Percentiles rank a stretch among this genome's conserved stretches.
These are phyloP conservation scores for Hemicrepidius hirtus DNA, from an alignment of 2,888 invertebrate genomes.

Conservation along the genomic window DNA sequence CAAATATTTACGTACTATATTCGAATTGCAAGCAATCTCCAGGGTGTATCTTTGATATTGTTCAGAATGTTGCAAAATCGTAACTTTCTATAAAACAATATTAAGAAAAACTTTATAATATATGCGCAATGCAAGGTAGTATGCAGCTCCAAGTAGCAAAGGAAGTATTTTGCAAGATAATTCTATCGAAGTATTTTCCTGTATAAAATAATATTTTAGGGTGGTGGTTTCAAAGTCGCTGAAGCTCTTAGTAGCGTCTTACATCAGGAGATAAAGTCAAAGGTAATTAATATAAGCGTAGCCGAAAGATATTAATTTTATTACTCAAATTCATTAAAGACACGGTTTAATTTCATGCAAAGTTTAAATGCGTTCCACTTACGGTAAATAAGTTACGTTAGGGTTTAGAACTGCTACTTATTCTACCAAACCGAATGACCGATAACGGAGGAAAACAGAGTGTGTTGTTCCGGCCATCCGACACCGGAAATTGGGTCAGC, in stretches of 20 bases:
- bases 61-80: constrained; percentile 8
- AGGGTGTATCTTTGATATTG: constrained; percentile 17
- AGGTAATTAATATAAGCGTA: constrained; percentile 32
- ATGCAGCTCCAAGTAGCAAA: not conserved
- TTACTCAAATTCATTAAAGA: constrained; percentile 41
- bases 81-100: not conserved
- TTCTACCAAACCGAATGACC: constrained; percentile 59
- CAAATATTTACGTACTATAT: constrained; percentile 10
- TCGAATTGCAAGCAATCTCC: constrained; percentile 13
- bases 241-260: constrained; percentile 11
- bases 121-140: constrained; percentile 23
- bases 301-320: constrained; percentile 35
- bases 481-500: constrained; percentile 69
- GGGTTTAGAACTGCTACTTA: constrained; percentile 43
- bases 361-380: constrained; percentile 40
- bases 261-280: constrained; percentile 22
- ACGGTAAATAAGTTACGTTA: constrained; percentile 43
- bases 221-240: not conserved
- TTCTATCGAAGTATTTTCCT: not conserved
- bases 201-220: not conserved
- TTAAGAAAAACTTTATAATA: constrained; percentile 5
- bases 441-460: constrained; percentile 65
- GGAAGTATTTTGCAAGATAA: not conserved
- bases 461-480: constrained; percentile 66
- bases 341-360: constrained; percentile 39